Conservation (phyloP, 2,888 invertebrate species). For the Agrotis puta region DNA sequence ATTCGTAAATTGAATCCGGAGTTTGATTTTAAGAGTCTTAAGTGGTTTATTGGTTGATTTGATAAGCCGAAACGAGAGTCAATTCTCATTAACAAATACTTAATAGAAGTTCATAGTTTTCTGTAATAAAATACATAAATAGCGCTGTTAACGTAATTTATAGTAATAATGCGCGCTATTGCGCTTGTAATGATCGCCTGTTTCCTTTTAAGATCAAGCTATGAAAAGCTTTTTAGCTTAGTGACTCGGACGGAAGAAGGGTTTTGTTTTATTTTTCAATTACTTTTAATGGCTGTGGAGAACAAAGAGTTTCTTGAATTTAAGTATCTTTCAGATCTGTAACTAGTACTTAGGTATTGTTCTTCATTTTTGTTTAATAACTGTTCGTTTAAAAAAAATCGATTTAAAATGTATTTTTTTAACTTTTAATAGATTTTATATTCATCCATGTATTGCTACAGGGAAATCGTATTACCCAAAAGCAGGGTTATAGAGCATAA, state of each 20-base stretch:
- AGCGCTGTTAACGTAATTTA: neutral
- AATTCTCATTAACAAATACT: neutral
- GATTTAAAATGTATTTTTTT: too few species aligned
- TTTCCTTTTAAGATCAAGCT: conserved; percentile 33
- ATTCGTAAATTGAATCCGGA: neutral
- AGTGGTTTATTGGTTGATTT: neutral
- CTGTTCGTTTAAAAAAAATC: neutral
- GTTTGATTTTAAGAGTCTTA: neutral
- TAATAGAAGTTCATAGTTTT: neutral
- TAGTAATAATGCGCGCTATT: conserved; percentile 23
- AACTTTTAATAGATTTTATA: too few species aligned
- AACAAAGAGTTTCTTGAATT: conserved; percentile 14
- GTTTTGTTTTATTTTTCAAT: conserved; percentile 31
- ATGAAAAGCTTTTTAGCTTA: conserved; percentile 27
- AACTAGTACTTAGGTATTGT: neutral
- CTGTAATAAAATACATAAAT: neutral
- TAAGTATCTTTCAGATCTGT: neutral
- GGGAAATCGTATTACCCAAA: too few species aligned
- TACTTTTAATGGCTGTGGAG: neutral
- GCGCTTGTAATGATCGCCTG: conserved; percentile 21
- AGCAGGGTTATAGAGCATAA: too few species aligned
- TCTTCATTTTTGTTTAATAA: neutral
- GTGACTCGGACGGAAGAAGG: conserved; percentile 1
- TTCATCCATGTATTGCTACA: too few species aligned
- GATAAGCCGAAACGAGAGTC: neutral